Evolutionary conservation across 1,140 invertebrate species (phyloP), one percentile per base, ranked within the genome.

Genomic region (Bicyclus anynana): DNA sequence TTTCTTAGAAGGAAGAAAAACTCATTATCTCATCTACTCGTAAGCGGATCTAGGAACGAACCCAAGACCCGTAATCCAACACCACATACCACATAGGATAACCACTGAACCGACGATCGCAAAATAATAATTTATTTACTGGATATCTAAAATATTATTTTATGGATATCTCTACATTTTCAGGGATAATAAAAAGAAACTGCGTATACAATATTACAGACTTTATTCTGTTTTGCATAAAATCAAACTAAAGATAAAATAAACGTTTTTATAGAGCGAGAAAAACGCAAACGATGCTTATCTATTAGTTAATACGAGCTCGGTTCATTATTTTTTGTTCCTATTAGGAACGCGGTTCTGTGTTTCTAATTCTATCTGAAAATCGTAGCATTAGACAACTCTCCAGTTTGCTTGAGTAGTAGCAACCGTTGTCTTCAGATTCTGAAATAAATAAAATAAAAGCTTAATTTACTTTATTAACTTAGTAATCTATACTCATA

Each of bases 321-420:
- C n/a, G n/a, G n/a, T n/a, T n/a, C n/a, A 33, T 5, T 7, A 33
- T 12, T 2, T 12, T 33, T 33, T 33, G 5, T 33, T 33, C 29
- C 5, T 5, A 29, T 12, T 38, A 23, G 10, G 37, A 16, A 44
- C 48, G 7, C 35, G 52, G 56, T 7, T 44, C 55, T 23, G 14
- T 23, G 20, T 56, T 42, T 20, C 37, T 57, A 33, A 71, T 76
- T 29, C 84, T 69, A 37, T 84, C 78, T 2, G 74, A 58, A 33
- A 87, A 69, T 3, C 68, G 69, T 12, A 86, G 67, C 82, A 80
- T 84, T 18, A 87, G 44, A 40, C 84, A 87, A 5, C 72, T 64
- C 56, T 86, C 83, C n/a, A 87, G 47, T 59, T 82, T 87, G 47
- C 86, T 84, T n/a, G 84, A 81, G 53, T 82, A 85, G 0, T 77